Percentiles rank a stretch among this genome's conserved stretches.
phyloP scores from a whole-genome alignment of 2,113 vertebrate species.

The Gambusia holbrooki region DNA sequence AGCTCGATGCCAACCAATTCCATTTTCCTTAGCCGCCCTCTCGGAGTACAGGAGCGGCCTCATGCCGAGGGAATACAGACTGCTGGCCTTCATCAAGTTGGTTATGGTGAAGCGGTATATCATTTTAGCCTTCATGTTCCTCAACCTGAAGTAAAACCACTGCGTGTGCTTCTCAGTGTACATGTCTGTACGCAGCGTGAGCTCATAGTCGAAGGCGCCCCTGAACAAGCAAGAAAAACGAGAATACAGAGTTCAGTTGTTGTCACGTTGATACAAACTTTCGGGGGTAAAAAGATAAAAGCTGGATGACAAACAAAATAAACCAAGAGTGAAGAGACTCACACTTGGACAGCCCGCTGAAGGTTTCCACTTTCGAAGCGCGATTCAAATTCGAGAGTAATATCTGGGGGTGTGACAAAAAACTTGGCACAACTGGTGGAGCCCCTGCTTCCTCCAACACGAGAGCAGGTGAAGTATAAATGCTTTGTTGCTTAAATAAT shows the following conservation, averaged over 20 bases:
- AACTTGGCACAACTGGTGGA: slow-evolving; percentile 56
- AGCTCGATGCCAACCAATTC: slow-evolving; percentile 83
- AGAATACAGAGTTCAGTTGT: not conserved
- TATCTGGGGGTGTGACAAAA: slow-evolving; percentile 62
- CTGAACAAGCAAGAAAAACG: slow-evolving; percentile 67
- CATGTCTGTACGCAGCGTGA: slow-evolving; percentile 86
- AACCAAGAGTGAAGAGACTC: slow-evolving; percentile 57
- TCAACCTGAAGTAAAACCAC: slow-evolving; percentile 95
- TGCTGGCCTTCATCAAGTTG: slow-evolving; percentile 90
- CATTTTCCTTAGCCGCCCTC: slow-evolving; percentile 70
- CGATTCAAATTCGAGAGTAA: slow-evolving; percentile 88
- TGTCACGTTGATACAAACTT: not conserved
- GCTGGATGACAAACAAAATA: not conserved
- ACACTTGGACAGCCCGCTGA: slow-evolving; percentile 89
- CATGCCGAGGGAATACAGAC: slow-evolving; percentile 87
- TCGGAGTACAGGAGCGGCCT: slow-evolving; percentile 90
- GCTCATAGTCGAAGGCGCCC: slow-evolving; percentile 85
- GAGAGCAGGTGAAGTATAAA: slow-evolving; percentile 83
- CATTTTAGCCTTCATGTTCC: slow-evolving; percentile 83
- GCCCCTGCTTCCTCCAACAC: slow-evolving; percentile 79
- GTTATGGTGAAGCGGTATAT: slow-evolving; percentile 90
- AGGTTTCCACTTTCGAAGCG: slow-evolving; percentile 96
- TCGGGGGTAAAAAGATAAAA: not conserved
- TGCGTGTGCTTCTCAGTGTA: slow-evolving; percentile 93
- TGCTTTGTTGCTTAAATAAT: slow-evolving; percentile 66